Conservation (phyloP, 2,888 invertebrate genomes). For the Chironomus tentans region DNA sequence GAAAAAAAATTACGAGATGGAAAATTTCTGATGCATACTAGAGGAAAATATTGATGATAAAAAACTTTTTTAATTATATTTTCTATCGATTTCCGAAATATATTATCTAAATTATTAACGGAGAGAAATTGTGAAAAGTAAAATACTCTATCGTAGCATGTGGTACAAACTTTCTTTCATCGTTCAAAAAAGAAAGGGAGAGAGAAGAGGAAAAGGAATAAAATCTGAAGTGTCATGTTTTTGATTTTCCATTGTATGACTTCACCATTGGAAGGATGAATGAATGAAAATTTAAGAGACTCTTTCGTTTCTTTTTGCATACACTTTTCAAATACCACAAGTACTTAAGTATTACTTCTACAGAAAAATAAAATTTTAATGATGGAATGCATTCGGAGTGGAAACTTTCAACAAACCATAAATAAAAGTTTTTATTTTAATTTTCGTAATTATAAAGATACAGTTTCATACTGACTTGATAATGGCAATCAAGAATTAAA, state of each 20-base stretch:
- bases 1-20: neutral
- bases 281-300: neutral
- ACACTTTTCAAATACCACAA: no score
- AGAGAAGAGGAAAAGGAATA: neutral
- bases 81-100: slow-evolving; percentile 11
- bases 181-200: no score
- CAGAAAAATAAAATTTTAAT: no score
- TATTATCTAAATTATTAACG: slow-evolving; percentile 18
- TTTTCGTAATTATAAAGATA: no score
- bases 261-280: neutral
- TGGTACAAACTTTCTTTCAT: no score
- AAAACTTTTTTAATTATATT: slow-evolving; percentile 27
- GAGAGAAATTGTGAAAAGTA: neutral
- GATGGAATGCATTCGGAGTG: no score
- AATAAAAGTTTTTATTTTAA: no score
- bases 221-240: neutral
- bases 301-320: neutral
- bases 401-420: no score
- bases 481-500: no score
- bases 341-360: no score
- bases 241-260: slow-evolving; percentile 7
- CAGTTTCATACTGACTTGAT: no score
- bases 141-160: no score
- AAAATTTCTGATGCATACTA: neutral
- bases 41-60: slow-evolving; percentile 20